phyloP scores from a whole-genome alignment of 2,113 vertebrate genomes.

The Baryphthengus martii region DNA sequence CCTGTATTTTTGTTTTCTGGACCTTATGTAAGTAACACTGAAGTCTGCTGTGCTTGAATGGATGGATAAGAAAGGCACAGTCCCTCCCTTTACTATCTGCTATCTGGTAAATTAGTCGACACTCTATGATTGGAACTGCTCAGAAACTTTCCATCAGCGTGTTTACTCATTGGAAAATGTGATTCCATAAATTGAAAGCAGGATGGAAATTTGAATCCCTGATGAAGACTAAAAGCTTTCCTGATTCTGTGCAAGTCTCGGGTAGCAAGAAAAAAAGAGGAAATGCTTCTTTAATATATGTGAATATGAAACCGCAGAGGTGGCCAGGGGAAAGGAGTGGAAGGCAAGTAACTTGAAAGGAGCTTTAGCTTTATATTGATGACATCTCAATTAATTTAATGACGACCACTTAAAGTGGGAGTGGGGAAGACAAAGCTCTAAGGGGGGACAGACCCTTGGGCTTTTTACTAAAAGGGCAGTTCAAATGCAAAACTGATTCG shows the following conservation, averaged over 20 bases:
- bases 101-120: not conserved
- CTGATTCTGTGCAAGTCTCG: rapidly evolving
- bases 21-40: not conserved
- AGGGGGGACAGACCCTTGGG: not conserved
- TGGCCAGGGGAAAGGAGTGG: not conserved
- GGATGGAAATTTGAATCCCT: not conserved
- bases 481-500: not conserved
- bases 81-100: not conserved
- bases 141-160: not conserved
- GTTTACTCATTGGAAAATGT: not conserved
- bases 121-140: not conserved
- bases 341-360: not conserved
- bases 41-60: not conserved
- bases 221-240: not conserved
- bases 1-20: not conserved
- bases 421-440: not conserved
- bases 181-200: not conserved
- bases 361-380: not conserved
- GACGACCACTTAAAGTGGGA: not conserved
- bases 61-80: not conserved
- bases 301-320: not conserved
- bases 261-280: not conserved
- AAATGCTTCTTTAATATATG: not conserved
- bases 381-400: not conserved
- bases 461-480: not conserved